phyloP scores from a whole-genome alignment of 2,888 invertebrate genomes.

The Camptogramma bilineatum region DNA sequence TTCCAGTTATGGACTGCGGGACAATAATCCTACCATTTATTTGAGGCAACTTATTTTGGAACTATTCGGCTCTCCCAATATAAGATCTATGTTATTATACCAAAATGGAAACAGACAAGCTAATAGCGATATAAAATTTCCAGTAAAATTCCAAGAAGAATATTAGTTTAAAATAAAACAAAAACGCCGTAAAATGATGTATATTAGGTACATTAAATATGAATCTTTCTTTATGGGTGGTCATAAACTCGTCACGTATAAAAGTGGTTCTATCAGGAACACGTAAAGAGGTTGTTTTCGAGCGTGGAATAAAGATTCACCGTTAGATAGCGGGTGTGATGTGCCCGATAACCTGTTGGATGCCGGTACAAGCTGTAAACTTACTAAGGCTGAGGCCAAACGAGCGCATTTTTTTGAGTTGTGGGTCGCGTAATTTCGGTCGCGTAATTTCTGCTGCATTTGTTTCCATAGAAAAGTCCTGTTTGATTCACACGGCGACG shows the following conservation, averaged over 20 bases:
- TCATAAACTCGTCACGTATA: slow-evolving; percentile 33
- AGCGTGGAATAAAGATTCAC: slow-evolving; percentile 17
- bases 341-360: no score
- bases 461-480: no score
- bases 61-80: no score
- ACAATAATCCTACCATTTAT: no score
- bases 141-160: slow-evolving; percentile 22
- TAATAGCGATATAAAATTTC: slow-evolving; percentile 14
- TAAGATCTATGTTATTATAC: no score
- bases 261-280: slow-evolving; percentile 28
- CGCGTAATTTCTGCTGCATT: no score
- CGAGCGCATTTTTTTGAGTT: no score
- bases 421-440: no score
- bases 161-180: slow-evolving; percentile 27
- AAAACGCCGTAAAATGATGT: slow-evolving; percentile 23
- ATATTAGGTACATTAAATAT: slow-evolving; percentile 31
- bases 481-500: no score
- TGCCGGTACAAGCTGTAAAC: not conserved
- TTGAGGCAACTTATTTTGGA: no score
- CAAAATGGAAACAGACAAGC: not conserved
- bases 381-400: no score
- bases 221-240: slow-evolving; percentile 31
- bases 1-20: no score
- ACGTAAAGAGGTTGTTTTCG: slow-evolving; percentile 24
- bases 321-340: slow-evolving; percentile 8